A percentile compares a stretch with the other conserved stretches of the same genome.
phyloP scores from a whole-genome alignment of 1,140 invertebrate genomes.

The Leptopilina boulardi region DNA sequence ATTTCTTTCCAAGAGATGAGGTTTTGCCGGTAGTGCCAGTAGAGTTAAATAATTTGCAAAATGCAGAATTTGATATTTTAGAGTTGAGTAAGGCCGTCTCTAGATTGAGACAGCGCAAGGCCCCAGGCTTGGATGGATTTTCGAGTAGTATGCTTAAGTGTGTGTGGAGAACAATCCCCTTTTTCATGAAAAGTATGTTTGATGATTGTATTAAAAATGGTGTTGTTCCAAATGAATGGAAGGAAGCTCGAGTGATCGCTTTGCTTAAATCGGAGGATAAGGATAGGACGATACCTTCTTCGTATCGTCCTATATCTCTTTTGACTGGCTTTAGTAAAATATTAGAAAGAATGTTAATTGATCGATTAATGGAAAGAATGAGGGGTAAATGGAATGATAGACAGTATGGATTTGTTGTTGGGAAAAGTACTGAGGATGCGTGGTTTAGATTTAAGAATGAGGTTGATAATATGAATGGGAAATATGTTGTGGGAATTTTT shows the following conservation, averaged over 20 bases:
- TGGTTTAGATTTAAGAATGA: slow-evolving; percentile 35
- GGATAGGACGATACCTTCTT: slow-evolving; percentile 41
- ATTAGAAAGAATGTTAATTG: slow-evolving; percentile 50
- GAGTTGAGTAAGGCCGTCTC: neutral
- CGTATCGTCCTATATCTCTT: slow-evolving; percentile 56
- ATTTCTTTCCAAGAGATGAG: neutral
- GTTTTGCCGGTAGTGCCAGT: neutral
- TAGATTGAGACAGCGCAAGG: neutral
- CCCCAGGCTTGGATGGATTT: neutral
- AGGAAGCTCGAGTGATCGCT: slow-evolving; percentile 40
- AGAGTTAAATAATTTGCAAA: neutral
- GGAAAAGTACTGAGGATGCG: slow-evolving; percentile 44
- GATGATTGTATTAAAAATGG: neutral
- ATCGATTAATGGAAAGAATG: slow-evolving; percentile 39
- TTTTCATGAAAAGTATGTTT: neutral
- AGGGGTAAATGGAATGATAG: slow-evolving; percentile 34
- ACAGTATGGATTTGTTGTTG: slow-evolving; percentile 36
- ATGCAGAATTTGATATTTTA: neutral
- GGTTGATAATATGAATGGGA: neutral
- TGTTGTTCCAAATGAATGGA: slow-evolving; percentile 48
- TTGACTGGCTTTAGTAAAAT: slow-evolving; percentile 53
- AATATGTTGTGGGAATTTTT: neutral
- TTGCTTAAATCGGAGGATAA: slow-evolving; percentile 49
- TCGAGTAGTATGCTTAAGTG: neutral
- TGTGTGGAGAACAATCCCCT: neutral